Base-by-base conservation (phyloP, 2,797 vertebrate genomes). In the Momotus momota region DNA sequence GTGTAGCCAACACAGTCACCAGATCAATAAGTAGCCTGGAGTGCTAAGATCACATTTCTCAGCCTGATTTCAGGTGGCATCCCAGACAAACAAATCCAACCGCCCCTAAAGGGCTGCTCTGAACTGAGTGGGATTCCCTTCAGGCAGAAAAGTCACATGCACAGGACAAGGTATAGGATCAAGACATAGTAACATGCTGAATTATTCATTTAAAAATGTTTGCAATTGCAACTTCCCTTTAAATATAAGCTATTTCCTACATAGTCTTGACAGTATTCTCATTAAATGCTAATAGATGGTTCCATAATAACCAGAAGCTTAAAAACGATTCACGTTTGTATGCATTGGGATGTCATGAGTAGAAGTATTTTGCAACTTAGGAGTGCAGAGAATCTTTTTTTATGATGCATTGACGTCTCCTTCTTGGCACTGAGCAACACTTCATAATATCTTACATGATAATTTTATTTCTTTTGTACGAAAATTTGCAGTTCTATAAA, bases 251-350 rank as follows among this genome's bases (percentile, higher is more conserved):
- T 75, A 72, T 83, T 88, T 87, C 62, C 80, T 77, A 71, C 45
- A 18, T 23, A 77, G 64, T 73, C 77, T 73, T 82, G 54, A 82
- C 88, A 95, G 70, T n/a, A 58, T 12, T 89, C 54, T 95, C 51
- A 81, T 81, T 79, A 92, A 79, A 90, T 77, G 49, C 69, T 94
- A 97, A 93, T 66, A 94, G 80, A 91, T 86, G 45, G 38, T 66
- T 92, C 77, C 72, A 45, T 86, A 95, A 94, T 86, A 91, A 95
- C 93, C 38, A 78, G 71, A 94, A 86, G n/a, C 84, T 94, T 94
- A 78, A 73, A 94, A 86, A 88, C 94, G 2, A 94, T 79, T 93
- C 74, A 91, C 51, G 41, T 95, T 94, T 92, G 88, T 93, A 51
- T 65, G 67, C 64, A 33, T 65, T 82, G 49, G 62, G n/a, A 88